These are phyloP conservation scores for Cataglyphis albicans DNA, from an alignment of 2,888 invertebrate species.

Conservation along the genomic window DNA sequence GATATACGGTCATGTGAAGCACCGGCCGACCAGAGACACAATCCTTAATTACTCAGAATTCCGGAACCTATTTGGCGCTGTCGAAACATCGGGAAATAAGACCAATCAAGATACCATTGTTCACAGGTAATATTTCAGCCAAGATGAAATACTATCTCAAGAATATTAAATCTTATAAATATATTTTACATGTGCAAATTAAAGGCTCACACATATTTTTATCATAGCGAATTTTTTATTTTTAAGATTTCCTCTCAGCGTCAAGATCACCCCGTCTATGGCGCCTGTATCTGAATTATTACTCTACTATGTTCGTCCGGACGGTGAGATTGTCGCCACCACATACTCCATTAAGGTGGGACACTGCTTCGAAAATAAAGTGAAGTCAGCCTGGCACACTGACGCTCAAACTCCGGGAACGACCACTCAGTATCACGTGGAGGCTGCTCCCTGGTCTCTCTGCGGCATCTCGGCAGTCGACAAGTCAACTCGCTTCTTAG, in stretches of 20 bases:
- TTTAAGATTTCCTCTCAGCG: constrained; percentile 85
- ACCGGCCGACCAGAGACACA: constrained; percentile 82
- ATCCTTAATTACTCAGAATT: constrained; percentile 83
- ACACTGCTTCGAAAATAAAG: constrained; percentile 88
- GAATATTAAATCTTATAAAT: not conserved
- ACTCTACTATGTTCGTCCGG: constrained; percentile 87
- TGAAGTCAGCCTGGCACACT: constrained; percentile 86
- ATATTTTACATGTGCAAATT: not conserved
- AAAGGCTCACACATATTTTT: not conserved
- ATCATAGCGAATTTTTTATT: not conserved
- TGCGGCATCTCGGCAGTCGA: constrained; percentile 88
- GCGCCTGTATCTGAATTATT: constrained; percentile 86
- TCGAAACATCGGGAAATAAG: constrained; percentile 77
- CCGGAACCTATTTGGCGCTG: constrained; percentile 80
- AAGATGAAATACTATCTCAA: not conserved
- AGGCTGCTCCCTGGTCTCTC: constrained; percentile 87
- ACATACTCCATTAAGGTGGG: constrained; percentile 87
- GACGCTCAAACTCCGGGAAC: constrained; percentile 87
- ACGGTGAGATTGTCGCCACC: constrained; percentile 88
- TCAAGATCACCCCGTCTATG: constrained; percentile 86
- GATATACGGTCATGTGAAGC: constrained; percentile 83
- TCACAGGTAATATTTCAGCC: constrained; percentile 73
- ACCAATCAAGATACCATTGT: constrained; percentile 78
- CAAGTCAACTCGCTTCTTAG: constrained; percentile 87
- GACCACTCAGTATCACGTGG: constrained; percentile 86